Base-by-base conservation (phyloP, 2,797 vertebrate genomes). In the Sebastes nivosus region DNA sequence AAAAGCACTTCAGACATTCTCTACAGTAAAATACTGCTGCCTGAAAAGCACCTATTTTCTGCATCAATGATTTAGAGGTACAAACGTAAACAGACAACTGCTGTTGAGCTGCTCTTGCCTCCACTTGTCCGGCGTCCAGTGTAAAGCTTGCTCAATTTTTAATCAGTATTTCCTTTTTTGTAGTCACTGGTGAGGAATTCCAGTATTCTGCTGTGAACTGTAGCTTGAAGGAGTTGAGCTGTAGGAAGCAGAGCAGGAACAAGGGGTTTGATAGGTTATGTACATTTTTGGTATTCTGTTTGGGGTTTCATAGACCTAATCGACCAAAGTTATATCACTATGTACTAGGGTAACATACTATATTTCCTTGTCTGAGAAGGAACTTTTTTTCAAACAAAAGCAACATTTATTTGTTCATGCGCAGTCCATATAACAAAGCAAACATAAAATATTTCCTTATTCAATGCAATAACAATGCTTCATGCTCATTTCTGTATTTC, bases 1-100 rank as follows among this genome's bases (percentile, higher is more conserved):
- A 78, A 85, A 87, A 91, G 73, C 78, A 75, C 81, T 86, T 82
- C 77, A 88, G 85, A 83, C 71, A 46, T 64, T n/a, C 58, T 79
- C 20, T 36, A 25, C 72, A 59, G 74, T 88, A 57, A 87, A 84
- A 83, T 27, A 64, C 66, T 20, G 66, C 46, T 65, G 67, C 70
- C 61, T 64, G 65, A 80, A 76, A 87, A 67, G 54, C 67, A 52
- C 63, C 77, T 81, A 59, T 90, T 89, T 90, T 86, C 83, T 77
- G 75, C 89, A 79, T 83, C 72, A 80, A 67, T 83, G 81, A 83
- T 85, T 75, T 55, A 73, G 67, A 84, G 74, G 65, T 14, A n/a
- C 67, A 80, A 66, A 80, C 13, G 18, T 63, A 80, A 75, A 86
- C 61, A 80, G 80, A 72, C 75, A 66, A 54, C 57, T 8, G 16